phyloP scores from a whole-genome alignment of 2,888 invertebrate genomes.

The Boloria euphrosyne region DNA sequence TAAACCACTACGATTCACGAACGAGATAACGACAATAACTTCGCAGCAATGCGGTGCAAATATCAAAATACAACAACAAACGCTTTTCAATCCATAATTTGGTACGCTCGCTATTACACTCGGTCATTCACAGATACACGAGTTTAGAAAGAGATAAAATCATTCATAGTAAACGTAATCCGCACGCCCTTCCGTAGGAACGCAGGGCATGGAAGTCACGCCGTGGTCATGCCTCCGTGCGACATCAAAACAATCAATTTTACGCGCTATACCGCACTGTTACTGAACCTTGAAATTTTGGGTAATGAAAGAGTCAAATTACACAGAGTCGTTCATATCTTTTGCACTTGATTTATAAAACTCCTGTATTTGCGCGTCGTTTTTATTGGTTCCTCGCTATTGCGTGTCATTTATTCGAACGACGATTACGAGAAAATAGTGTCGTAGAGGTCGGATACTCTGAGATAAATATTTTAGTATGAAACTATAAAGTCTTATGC shows the following conservation, averaged over 20 bases:
- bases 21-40: constrained; percentile 66
- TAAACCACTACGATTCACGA: constrained; percentile 55
- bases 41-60: constrained; percentile 58
- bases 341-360: constrained; percentile 69
- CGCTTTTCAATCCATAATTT: constrained; percentile 79
- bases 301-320: constrained; percentile 56
- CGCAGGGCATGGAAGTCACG: constrained; percentile 82
- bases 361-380: constrained; percentile 76
- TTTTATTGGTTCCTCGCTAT: constrained; percentile 77
- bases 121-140: constrained; percentile 80
- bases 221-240: constrained; percentile 70
- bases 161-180: constrained; percentile 82
- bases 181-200: constrained; percentile 79
- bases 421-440: constrained; percentile 63
- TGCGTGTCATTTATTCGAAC: constrained; percentile 81
- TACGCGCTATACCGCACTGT: constrained; percentile 54
- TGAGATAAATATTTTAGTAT: constrained; percentile 26
- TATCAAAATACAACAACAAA: constrained; percentile 79
- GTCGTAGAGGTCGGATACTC: constrained; percentile 51
- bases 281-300: constrained; percentile 49
- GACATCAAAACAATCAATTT: constrained; percentile 75
- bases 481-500: neutral
- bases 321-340: constrained; percentile 60
- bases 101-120: constrained; percentile 79
- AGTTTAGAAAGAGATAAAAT: constrained; percentile 82